Evolutionary conservation across 2,797 vertebrate species (phyloP), one percentile per base, ranked within the genome.

Genomic region (Poeciliopsis turneri): DNA sequence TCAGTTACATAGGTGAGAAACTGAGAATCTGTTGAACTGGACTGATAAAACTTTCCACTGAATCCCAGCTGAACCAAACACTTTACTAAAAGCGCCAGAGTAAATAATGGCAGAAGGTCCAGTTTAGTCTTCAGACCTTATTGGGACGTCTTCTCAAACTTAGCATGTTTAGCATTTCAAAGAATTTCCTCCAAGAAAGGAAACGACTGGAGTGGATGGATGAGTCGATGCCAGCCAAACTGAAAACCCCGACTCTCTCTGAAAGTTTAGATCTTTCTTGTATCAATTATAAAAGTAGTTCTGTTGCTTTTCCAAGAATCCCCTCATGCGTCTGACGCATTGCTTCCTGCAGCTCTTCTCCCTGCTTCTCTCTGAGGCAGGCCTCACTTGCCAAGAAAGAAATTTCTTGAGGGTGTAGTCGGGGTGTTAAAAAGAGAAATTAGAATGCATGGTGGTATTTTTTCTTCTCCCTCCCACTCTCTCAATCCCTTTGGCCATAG

Each of bases 221-320:
- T 39, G 83, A 78, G 18, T 41, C 45, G 77, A 84, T 47, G 6
- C 68, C 80, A 74, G 81, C 41, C 57, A 61, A 80, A 82, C 84
- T 82, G 78, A 86, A 80, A 83, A 86, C 72, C 55, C 72, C 33
- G 74, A 82, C 70, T 89, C 86, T 28, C 4, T 84, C 74, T 72
- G 43, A 55, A 36, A 78, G 87, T 83, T 28, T 71, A 1, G 74
- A 83, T 87, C 87, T 85, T 82, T 87, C 91, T 86, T 84, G 71
- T 90, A 86, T 92, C 61, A 85, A 93, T 95, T 95, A 90, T 90
- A 89, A 88, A 91, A 92, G 92, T 91, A 90, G 76, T 93, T 93
- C 92, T 91, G 84, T 76, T 41, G 82, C 90, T 90, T 90, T 88
- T 92, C 85, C 76, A 33, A 84, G 86, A 92, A 86, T 88, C 88